These are phyloP conservation scores for Belgica antarctica DNA, from an alignment of 2,888 invertebrate species.

Conservation along the genomic window DNA sequence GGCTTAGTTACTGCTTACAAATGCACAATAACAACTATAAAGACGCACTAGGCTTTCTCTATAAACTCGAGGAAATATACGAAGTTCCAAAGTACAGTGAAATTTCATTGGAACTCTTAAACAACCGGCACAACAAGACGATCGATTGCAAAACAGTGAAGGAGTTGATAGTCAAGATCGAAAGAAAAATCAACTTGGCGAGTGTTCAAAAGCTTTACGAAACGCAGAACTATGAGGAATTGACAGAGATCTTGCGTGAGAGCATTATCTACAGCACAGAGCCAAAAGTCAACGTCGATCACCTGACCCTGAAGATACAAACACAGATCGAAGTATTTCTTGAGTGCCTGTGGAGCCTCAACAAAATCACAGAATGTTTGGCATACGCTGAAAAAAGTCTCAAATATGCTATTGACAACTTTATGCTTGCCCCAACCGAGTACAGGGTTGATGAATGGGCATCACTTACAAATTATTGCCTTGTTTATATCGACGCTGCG, in stretches of 20 bases:
- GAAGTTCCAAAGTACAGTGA: conserved; percentile 48
- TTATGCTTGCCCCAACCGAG: conserved; percentile 56
- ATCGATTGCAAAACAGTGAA: conserved; percentile 56
- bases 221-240: conserved; percentile 63
- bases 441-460: conserved; percentile 56
- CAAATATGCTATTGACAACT: conserved; percentile 69
- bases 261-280: conserved; percentile 49
- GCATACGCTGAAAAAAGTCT: conserved; percentile 75
- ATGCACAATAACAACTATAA: conserved; percentile 58
- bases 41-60: conserved; percentile 57
- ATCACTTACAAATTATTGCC: conserved; percentile 53
- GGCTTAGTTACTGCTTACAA: conserved; percentile 60
- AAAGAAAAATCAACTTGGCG: conserved; percentile 60
- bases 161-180: conserved; percentile 57
- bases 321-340: conserved; percentile 57
- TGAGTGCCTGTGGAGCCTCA: conserved; percentile 65
- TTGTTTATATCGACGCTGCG: conserved; percentile 57
- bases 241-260: conserved; percentile 65
- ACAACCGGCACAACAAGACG: conserved; percentile 57
- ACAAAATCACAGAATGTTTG: conserved; percentile 65
- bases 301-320: conserved; percentile 47
- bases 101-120: conserved; percentile 54
- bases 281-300: conserved; percentile 47
- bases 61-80: conserved; percentile 50
- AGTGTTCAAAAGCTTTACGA: conserved; percentile 68